A percentile compares a stretch with the other conserved stretches of the same genome.
Conservation (phyloP, 2,797 vertebrate genomes). For the Vultur gryphus region DNA sequence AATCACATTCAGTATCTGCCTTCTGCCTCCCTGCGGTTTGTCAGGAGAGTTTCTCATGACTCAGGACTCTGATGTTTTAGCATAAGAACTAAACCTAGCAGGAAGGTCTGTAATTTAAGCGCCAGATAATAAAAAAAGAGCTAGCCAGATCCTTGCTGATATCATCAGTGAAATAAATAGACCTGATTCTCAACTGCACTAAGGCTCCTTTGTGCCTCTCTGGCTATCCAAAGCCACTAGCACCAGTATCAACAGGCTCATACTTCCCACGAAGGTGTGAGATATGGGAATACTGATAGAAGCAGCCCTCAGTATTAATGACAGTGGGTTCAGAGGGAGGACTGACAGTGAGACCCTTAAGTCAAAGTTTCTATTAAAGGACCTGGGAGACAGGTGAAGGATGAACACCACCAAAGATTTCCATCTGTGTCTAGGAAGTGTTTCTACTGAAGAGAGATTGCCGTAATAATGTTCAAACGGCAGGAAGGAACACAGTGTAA, state of each 20-base stretch:
- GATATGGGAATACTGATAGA: not conserved
- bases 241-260: not conserved
- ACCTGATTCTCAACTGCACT: not conserved
- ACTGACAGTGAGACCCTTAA: not conserved
- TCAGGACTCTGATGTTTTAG: not conserved
- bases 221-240: not conserved
- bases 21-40: fast-evolving
- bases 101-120: not conserved
- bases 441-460: not conserved
- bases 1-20: not conserved
- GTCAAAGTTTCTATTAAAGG: not conserved
- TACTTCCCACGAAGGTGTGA: not conserved
- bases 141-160: not conserved
- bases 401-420: not conserved
- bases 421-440: not conserved
- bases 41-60: not conserved
- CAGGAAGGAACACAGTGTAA: not conserved
- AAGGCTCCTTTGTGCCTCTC: not conserved
- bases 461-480: not conserved
- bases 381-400: not conserved
- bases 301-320: not conserved
- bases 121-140: not conserved
- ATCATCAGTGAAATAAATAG: not conserved
- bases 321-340: not conserved
- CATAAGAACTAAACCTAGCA: not conserved